phyloP scores from a whole-genome alignment of 2,797 vertebrate species.

The Gephyroberyx darwinii region DNA sequence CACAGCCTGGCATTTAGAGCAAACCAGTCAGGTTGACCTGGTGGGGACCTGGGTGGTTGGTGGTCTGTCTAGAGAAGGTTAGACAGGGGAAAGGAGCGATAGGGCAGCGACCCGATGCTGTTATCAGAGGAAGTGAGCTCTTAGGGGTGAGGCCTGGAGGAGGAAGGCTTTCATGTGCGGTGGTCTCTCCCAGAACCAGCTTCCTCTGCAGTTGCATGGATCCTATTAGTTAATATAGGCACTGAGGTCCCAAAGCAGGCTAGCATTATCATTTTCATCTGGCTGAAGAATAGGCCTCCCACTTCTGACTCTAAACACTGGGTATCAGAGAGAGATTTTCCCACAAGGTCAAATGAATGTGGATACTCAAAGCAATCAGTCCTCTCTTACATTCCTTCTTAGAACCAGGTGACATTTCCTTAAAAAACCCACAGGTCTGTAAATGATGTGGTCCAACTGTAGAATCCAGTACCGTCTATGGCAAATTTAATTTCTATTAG shows the following conservation, averaged over 20 bases:
- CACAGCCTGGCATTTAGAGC: not conserved
- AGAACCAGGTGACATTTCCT: constrained; percentile 25
- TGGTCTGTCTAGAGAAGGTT: constrained; percentile 9
- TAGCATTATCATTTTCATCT: constrained; percentile 70
- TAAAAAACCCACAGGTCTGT: constrained; percentile 18
- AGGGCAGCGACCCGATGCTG: constrained; percentile 9
- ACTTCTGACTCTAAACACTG: constrained; percentile 47
- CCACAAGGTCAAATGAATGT: constrained; percentile 26
- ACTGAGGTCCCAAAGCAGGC: constrained; percentile 42
- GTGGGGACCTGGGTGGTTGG: not conserved
- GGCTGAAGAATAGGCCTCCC: constrained; percentile 47
- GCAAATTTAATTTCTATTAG: not conserved
- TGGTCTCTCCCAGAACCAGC: constrained; percentile 47
- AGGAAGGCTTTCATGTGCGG: constrained; percentile 63
- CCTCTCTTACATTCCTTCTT: not conserved
- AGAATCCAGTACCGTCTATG: not conserved
- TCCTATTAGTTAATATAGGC: constrained; percentile 62
- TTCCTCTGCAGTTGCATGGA: constrained; percentile 71
- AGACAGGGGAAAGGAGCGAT: constrained; percentile 15
- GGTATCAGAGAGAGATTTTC: constrained; percentile 30
- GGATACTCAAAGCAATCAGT: constrained; percentile 13
- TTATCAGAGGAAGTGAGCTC: constrained; percentile 67
- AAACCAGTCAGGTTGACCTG: not conserved
- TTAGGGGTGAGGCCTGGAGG: constrained; percentile 49
- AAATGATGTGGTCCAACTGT: constrained; percentile 10